Conservation (phyloP, 35 echinoderm and acorn worm genomes). For the Acanthaster planci region DNA sequence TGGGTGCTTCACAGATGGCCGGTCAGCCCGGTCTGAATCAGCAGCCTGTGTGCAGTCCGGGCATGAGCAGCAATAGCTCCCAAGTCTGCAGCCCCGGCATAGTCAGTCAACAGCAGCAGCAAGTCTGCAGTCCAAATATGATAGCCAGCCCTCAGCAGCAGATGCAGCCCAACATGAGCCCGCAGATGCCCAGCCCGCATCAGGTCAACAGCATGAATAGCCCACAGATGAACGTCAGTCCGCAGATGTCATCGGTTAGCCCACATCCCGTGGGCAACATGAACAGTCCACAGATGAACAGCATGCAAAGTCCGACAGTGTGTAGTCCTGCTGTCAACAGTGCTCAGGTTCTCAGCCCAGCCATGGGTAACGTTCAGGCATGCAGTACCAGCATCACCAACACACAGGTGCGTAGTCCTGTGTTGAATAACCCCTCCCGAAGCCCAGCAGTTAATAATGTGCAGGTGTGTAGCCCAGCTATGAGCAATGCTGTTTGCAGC, state of each 20-base stretch:
- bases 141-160: conserved; percentile 39
- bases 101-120: conserved; percentile 51
- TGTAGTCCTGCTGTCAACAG: conserved; percentile 58
- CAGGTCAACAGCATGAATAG: conserved; percentile 40
- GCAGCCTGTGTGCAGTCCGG: conserved; percentile 13
- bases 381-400: conserved; percentile 46
- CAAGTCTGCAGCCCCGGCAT: conserved; percentile 53
- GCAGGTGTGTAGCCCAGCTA: conserved; percentile 67
- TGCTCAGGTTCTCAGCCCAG: conserved; percentile 54
- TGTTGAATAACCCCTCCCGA: conserved; percentile 50
- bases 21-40: not conserved
- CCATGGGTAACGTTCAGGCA: conserved; percentile 40
- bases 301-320: conserved; percentile 37
- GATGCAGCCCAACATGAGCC: conserved; percentile 30
- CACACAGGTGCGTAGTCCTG: conserved; percentile 64
- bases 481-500: conserved; percentile 34
- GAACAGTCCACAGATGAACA: conserved; percentile 73
- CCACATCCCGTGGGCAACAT: conserved; percentile 35
- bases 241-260: conserved; percentile 31
- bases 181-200: conserved; percentile 30
- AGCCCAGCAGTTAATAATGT: conserved; percentile 51
- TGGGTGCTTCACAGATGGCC: conserved; percentile 65
- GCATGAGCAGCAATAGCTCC: conserved; percentile 39
- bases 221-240: conserved; percentile 49
- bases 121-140: conserved; percentile 69